Evolutionary conservation across 2,113 vertebrate species (phyloP), one percentile per base, ranked within the genome.

Genomic region (Mugil cephalus): DNA sequence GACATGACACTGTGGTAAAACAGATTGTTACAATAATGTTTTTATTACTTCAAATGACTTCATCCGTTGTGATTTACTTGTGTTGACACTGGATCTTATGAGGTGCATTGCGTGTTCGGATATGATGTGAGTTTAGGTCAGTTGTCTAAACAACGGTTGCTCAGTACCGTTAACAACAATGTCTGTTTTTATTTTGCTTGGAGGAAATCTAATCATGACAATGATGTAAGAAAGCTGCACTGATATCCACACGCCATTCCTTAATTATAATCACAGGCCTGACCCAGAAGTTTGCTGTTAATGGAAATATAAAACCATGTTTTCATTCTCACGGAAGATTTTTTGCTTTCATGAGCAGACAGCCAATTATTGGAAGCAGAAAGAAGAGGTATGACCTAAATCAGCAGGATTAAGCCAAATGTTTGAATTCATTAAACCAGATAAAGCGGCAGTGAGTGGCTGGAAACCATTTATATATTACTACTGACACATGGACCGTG

Each of bases 281-380:
- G 64, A 81, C 70, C 59, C 51, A 59, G 79, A 74, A 17, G 68
- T 54, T 58, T 74, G 45, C 66, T 55, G 60, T 84, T 80, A 77
- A 77, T 75, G 81, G 76, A 91, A 91, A 90, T 63, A 56, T 35
- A 74, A 90, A 88, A 68, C 74, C 45, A 65, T 74, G 54, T 84
- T 86, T 87, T 82, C 30, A 58, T 87, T 74, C 58, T 30, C 36
- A 56, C 24, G 51, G 52, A 69, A 46, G 55, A 54, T 58, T 64
- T 74, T 63, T 53, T 69, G 39, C 72, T 88, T 90, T 88, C 59
- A 84, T 79, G 73, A 80, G 47, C 15, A 50, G 66, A 86, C 79
- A 83, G 74, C 24, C 78, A 79, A 53, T 83, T 77, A 92, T 81
- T 89, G 81, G 74, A 85, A 91, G 79, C 87, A 92, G 88, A 78